These are phyloP conservation scores for Montipora sp. DNA, from an alignment of 64 coral and sea anemone species.

Conservation along the genomic window DNA sequence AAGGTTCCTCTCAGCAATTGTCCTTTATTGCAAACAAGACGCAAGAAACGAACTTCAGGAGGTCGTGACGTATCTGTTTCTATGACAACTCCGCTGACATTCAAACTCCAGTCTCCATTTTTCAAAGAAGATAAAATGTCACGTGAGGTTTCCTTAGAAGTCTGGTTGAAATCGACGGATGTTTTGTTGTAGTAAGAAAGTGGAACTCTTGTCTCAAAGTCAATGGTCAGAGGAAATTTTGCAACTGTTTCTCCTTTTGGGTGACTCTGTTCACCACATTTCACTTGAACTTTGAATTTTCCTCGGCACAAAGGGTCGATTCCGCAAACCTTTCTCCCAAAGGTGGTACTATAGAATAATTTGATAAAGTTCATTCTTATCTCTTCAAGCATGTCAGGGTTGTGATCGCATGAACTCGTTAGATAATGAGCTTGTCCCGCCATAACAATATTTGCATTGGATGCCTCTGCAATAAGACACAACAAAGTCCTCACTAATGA, in stretches of 20 bases:
- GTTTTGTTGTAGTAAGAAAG: not conserved
- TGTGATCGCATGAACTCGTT: too few species aligned
- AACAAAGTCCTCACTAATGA: too few species aligned
- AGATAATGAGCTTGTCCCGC: too few species aligned
- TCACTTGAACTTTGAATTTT: not conserved
- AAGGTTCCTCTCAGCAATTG: not conserved
- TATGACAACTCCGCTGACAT: constrained; percentile 6
- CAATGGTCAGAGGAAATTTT: not conserved
- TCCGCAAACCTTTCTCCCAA: too few species aligned
- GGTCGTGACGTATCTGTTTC: not conserved
- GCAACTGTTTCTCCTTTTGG: not conserved
- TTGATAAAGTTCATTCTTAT: too few species aligned
- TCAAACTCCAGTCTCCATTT: not conserved
- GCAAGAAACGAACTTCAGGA: not conserved
- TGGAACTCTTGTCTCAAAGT: not conserved
- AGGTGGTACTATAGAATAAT: too few species aligned
- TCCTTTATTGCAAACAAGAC: not conserved
- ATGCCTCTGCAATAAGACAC: too few species aligned
- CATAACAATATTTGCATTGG: too few species aligned
- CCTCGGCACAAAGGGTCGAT: too few species aligned
- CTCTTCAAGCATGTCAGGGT: too few species aligned
- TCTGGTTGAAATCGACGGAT: not conserved
- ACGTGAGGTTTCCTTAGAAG: not conserved
- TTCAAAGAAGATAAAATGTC: not conserved
- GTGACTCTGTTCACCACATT: not conserved